A percentile compares a stretch with the other conserved stretches of the same genome.
Conservation (phyloP, 2,113 vertebrate genomes). For the Phrynosoma platyrhinos region DNA sequence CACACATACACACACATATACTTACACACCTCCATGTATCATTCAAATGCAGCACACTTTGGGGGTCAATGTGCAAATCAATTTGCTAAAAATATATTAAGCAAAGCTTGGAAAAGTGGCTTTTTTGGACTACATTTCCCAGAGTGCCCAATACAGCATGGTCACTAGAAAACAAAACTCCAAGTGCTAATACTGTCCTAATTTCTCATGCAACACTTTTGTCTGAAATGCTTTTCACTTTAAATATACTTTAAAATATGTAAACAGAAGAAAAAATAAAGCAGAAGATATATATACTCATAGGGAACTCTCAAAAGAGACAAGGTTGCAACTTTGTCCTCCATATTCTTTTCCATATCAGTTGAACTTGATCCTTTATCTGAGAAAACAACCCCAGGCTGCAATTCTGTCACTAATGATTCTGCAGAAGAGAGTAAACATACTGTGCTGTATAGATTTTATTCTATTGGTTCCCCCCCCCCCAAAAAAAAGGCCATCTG, state of each 20-base stretch:
- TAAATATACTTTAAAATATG: neutral
- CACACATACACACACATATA: too few relatives aligned
- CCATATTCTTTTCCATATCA: neutral
- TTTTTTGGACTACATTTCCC: too few relatives aligned
- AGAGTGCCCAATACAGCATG: too few relatives aligned
- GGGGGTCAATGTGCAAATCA: too few relatives aligned
- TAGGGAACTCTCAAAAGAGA: neutral
- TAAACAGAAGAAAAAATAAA: neutral
- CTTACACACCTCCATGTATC: too few relatives aligned
- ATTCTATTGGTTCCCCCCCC: conserved; percentile 1
- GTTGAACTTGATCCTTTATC: neutral
- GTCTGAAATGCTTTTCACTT: neutral
- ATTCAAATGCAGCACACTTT: too few relatives aligned
- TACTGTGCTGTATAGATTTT: neutral
- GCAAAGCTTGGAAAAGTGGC: too few relatives aligned
- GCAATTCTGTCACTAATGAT: neutral
- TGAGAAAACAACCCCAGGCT: neutral
- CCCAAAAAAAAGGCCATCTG: neutral
- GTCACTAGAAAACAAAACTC: too few relatives aligned
- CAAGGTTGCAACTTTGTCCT: neutral
- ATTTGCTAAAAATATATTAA: too few relatives aligned
- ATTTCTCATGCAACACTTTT: neutral
- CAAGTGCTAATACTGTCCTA: too few relatives aligned
- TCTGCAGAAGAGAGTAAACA: neutral
- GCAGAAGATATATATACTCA: neutral